phyloP scores from a whole-genome alignment of 2,113 vertebrate species.

The Otocyon megalotis region DNA sequence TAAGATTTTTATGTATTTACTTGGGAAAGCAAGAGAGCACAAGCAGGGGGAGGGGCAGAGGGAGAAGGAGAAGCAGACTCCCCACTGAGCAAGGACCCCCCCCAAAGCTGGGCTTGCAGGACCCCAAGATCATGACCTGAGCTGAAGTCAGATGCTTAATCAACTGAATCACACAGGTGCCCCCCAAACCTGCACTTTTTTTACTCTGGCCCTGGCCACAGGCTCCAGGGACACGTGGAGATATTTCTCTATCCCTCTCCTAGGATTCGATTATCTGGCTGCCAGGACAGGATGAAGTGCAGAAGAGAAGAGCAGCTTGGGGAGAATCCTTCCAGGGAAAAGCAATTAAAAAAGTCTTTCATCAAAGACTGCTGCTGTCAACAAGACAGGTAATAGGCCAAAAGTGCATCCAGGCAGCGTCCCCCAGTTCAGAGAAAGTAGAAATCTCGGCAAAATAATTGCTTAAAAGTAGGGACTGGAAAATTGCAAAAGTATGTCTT shows the following conservation, averaged over 20 bases:
- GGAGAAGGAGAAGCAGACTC: background rate
- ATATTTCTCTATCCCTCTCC: background rate
- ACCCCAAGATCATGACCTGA: background rate
- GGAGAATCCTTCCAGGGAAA: conserved; percentile 45
- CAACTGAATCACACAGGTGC: background rate
- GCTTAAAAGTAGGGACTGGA: conserved; percentile 35
- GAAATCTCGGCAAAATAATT: conserved; percentile 52
- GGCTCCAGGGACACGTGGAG: background rate
- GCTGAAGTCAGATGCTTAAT: background rate
- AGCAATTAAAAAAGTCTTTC: conserved; percentile 75
- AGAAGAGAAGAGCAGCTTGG: background rate
- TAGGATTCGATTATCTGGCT: conserved; percentile 29
- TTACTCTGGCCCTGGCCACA: conserved; percentile 30
- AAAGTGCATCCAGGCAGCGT: conserved; percentile 48
- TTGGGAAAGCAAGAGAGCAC: background rate
- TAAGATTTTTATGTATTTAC: background rate
- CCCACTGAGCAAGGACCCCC: background rate
- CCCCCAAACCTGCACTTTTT: conserved; percentile 18
- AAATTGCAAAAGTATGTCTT: conserved; percentile 67
- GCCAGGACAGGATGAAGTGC: conserved; percentile 35
- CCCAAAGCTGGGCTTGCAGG: background rate
- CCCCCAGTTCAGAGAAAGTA: background rate
- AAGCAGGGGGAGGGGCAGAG: background rate
- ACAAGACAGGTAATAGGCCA: conserved; percentile 55
- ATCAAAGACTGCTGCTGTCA: conserved; percentile 58